Conservation (phyloP, 2,888 invertebrate species). For the Drosophila putrida region DNA sequence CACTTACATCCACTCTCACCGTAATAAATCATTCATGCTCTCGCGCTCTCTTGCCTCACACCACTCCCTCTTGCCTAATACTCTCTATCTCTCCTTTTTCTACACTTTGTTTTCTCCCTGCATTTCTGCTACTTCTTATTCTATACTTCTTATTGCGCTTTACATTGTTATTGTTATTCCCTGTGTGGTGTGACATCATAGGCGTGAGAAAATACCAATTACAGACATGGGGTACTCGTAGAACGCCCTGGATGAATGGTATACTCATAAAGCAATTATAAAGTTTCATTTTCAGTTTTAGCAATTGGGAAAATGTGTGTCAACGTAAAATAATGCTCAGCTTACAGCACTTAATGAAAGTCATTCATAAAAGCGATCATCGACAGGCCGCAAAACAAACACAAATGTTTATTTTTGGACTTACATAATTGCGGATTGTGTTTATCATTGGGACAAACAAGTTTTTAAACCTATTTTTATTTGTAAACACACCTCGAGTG, state of each 20-base stretch:
- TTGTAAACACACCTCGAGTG: slow-evolving; percentile 23
- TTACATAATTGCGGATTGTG: slow-evolving; percentile 64
- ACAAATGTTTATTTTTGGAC: slow-evolving; percentile 59
- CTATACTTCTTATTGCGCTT: slow-evolving; percentile 55
- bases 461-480: slow-evolving; percentile 50
- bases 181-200: slow-evolving; percentile 68
- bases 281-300: slow-evolving; percentile 31
- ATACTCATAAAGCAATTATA: slow-evolving; percentile 39
- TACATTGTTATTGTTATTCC: slow-evolving; percentile 39
- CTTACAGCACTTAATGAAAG: slow-evolving; percentile 66
- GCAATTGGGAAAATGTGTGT: slow-evolving; percentile 58
- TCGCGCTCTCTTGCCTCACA: slow-evolving; percentile 5
- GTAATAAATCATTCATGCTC: slow-evolving; percentile 39
- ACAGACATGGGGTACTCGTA: slow-evolving; percentile 19
- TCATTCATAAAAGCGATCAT: slow-evolving; percentile 69
- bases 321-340: slow-evolving; percentile 60
- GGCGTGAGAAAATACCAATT: slow-evolving; percentile 73
- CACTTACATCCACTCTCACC: slow-evolving; percentile 17
- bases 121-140: slow-evolving; percentile 46
- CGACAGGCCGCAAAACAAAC: slow-evolving; percentile 44
- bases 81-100: slow-evolving; percentile 6
- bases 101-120: neutral
- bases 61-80: slow-evolving; percentile 3
- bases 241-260: slow-evolving; percentile 9
- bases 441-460: slow-evolving; percentile 58